Percentiles rank a stretch among this genome's conserved stretches.
Conservation (phyloP, 2,888 invertebrate genomes). For the Mesoligia furuncula region DNA sequence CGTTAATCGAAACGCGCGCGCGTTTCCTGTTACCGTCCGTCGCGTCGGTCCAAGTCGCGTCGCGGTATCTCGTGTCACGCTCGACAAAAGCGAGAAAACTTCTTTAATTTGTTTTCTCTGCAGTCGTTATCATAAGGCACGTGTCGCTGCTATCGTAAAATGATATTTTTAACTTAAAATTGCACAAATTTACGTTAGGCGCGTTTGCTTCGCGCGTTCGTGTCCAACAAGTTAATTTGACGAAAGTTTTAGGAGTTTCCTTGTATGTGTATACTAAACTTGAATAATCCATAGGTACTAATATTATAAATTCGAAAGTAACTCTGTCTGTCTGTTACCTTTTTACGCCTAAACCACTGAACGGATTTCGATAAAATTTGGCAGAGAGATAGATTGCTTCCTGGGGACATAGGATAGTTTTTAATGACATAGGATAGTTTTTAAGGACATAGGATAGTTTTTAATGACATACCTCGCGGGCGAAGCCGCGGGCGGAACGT, state of each 20-base stretch:
- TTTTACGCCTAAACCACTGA: too few species aligned
- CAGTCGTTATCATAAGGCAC: background rate
- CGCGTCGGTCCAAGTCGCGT: background rate
- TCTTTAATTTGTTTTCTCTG: background rate
- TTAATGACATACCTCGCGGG: too few species aligned
- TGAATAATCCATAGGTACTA: conserved; percentile 6
- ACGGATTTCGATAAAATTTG: too few species aligned
- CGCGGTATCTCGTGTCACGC: background rate
- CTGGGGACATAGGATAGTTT: too few species aligned
- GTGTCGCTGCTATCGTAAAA: background rate
- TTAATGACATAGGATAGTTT: too few species aligned
- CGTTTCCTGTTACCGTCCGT: background rate
- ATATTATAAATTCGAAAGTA: too few species aligned
- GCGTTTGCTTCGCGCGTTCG: background rate
- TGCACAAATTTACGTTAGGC: background rate
- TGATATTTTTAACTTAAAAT: background rate
- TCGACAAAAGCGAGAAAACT: background rate
- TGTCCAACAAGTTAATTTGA: background rate
- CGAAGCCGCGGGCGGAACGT: too few species aligned
- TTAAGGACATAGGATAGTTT: too few species aligned
- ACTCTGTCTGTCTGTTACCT: too few species aligned
- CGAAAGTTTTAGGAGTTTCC: conserved; percentile 5
- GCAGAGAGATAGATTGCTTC: too few species aligned
- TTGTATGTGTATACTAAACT: background rate
- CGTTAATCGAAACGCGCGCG: background rate